phyloP scores from a whole-genome alignment of 2,113 vertebrate species.

The Malurus elegans region DNA sequence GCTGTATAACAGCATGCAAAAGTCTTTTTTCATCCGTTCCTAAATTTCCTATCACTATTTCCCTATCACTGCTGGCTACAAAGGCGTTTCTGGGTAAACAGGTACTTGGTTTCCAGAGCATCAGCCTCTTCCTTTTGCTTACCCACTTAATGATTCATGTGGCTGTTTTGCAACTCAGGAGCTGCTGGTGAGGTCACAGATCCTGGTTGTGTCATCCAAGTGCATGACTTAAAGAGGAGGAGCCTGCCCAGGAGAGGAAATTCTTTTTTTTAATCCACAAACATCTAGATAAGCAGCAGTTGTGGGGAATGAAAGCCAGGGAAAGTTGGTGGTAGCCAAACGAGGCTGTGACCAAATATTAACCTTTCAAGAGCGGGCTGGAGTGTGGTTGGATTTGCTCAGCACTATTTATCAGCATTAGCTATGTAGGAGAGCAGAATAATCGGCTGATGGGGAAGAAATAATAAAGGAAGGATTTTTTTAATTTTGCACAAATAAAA shows the following conservation, averaged over 20 bases:
- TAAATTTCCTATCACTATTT: background rate
- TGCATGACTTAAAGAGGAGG: background rate
- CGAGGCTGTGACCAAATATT: background rate
- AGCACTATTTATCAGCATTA: background rate
- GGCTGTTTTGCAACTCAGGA: background rate
- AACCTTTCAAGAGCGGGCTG: fast-evolving
- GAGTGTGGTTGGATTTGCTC: background rate
- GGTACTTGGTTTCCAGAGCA: background rate
- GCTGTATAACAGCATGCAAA: background rate
- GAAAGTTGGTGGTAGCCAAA: background rate
- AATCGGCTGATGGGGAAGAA: background rate
- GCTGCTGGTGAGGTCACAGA: background rate
- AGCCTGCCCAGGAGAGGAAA: background rate
- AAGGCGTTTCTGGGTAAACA: background rate
- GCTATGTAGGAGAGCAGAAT: background rate
- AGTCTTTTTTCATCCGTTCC: background rate
- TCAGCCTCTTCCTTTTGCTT: background rate
- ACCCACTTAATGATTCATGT: background rate
- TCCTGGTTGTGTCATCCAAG: background rate
- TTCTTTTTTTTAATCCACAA: background rate
- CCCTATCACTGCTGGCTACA: background rate
- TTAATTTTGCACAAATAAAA: background rate
- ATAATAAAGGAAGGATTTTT: background rate
- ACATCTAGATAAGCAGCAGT: background rate
- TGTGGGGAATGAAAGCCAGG: background rate